Evolutionary conservation across 2,797 vertebrate genomes (phyloP).

Genomic region (Myotis daubentonii): DNA sequence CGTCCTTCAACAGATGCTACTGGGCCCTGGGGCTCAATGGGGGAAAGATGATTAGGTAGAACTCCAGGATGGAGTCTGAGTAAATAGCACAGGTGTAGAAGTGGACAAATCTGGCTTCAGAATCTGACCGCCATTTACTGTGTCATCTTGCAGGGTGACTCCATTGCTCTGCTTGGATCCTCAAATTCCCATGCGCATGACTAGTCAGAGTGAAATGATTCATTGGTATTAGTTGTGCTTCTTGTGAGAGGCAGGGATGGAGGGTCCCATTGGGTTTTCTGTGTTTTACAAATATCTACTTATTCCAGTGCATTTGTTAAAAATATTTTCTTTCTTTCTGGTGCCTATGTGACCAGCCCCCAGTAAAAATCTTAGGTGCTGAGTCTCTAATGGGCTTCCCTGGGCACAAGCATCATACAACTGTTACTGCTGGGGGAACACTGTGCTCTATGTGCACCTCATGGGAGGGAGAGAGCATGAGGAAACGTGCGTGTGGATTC

Average conservation of each 20-base stretch:
- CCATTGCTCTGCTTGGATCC: neutral
- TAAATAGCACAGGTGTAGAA: neutral
- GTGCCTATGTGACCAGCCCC: neutral
- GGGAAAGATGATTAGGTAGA: neutral
- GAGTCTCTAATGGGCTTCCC: neutral
- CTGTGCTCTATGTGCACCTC: neutral
- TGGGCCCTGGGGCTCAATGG: neutral
- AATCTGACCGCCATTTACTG: neutral
- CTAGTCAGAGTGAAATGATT: neutral
- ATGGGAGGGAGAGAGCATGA: neutral
- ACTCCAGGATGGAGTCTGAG: neutral
- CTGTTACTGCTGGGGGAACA: neutral
- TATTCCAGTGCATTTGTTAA: neutral
- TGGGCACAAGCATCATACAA: neutral
- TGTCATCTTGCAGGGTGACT: accelerated
- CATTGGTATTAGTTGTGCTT: neutral
- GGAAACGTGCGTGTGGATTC: accelerated
- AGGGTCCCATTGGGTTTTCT: neutral
- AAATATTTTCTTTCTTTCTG: neutral
- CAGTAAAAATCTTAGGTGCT: neutral
- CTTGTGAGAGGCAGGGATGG: neutral
- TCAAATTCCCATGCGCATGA: neutral
- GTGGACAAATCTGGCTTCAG: neutral
- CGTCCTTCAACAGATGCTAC: neutral
- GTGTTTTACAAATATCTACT: neutral